Evolutionary conservation across 2,113 vertebrate genomes (phyloP).

Genomic region (Cynocephalus volans): DNA sequence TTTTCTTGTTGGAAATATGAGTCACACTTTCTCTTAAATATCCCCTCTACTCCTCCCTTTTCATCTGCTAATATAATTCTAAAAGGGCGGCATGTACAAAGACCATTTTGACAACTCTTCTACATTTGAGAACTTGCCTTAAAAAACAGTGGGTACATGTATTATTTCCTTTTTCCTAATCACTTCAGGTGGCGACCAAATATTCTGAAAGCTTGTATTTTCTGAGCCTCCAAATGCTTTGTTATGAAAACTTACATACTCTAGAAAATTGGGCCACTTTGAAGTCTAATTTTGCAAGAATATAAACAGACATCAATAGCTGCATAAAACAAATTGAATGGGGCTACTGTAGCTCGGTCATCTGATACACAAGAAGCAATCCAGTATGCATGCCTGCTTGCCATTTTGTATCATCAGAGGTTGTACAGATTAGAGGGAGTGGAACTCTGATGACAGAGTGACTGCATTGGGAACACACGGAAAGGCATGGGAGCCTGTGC

Average conservation of each 20-base stretch:
- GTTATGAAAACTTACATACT: constrained; percentile 23
- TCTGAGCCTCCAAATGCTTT: constrained; percentile 14
- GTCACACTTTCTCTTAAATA: constrained; percentile 77
- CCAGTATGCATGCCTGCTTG: accelerated
- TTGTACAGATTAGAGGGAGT: not conserved
- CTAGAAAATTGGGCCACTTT: constrained; percentile 37
- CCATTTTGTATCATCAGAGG: not conserved
- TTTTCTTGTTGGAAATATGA: constrained; percentile 82
- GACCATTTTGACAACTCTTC: constrained; percentile 63
- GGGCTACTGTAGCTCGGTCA: not conserved
- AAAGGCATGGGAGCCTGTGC: not conserved
- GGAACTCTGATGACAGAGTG: not conserved
- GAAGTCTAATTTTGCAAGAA: not conserved
- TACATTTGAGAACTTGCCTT: constrained; percentile 47
- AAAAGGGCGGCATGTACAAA: constrained; percentile 53
- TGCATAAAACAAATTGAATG: not conserved
- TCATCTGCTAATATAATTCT: constrained; percentile 72
- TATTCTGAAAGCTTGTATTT: constrained; percentile 43
- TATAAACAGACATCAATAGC: not conserved
- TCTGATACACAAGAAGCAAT: not conserved
- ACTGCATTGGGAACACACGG: not conserved
- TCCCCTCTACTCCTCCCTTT: constrained; percentile 63
- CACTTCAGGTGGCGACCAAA: not conserved
- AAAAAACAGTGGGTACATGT: not conserved
- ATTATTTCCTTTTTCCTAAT: constrained; percentile 29